Conservation (phyloP, 2,797 vertebrate genomes). For the Lerista edwardsae region DNA sequence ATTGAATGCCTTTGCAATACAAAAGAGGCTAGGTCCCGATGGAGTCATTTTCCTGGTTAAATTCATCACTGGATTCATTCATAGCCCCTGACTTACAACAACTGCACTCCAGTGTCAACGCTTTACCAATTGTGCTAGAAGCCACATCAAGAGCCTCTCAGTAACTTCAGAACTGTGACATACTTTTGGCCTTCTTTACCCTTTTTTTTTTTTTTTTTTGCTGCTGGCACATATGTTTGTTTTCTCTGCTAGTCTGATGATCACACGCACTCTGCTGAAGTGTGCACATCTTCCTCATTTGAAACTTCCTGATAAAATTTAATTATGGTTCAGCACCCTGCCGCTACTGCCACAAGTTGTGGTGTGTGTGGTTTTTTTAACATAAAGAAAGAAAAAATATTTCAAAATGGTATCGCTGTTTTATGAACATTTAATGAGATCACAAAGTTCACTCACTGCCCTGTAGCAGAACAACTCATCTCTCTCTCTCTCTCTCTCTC, state of each 20-base stretch:
- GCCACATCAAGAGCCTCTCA: background rate
- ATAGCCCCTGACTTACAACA: background rate
- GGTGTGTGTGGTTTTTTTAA: conserved; percentile 11
- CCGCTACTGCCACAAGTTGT: conserved; percentile 1
- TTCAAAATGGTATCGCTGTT: background rate
- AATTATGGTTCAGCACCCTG: conserved; percentile 53
- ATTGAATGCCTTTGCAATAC: background rate
- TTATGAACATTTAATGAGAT: conserved; percentile 13
- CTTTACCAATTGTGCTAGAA: background rate
- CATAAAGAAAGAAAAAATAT: background rate
- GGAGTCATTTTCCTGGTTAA: background rate
- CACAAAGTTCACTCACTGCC: background rate
- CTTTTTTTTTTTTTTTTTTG: conserved; percentile 29
- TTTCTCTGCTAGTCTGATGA: conserved; percentile 52
- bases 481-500: background rate
- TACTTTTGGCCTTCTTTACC: rapidly evolving
- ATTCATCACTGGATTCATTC: background rate
- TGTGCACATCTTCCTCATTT: conserved; percentile 25
- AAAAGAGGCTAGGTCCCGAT: background rate
- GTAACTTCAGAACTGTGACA: conserved; percentile 20
- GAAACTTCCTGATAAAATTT: conserved; percentile 59
- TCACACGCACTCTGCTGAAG: conserved; percentile 34
- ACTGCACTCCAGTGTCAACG: background rate
- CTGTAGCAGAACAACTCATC: conserved; percentile 6
- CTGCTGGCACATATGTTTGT: conserved; percentile 35